A percentile compares a stretch with the other conserved stretches of the same genome.
Evolutionary conservation across 2,888 invertebrate species (phyloP).

Genomic region (Empis livida): DNA sequence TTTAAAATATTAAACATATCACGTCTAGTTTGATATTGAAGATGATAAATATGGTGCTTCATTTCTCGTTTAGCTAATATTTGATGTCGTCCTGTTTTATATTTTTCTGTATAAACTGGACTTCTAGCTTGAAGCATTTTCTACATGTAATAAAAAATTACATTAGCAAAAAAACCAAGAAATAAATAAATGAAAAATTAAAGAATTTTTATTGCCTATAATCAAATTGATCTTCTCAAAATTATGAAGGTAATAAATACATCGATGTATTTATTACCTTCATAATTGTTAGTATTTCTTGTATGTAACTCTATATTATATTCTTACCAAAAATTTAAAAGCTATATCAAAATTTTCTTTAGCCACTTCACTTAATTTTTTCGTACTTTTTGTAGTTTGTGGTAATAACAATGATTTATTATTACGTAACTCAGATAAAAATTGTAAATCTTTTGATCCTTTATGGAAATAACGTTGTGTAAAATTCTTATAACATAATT

Average conservation of each 20-base stretch:
- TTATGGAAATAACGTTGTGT: slow-evolving; percentile 27
- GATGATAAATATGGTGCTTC: slow-evolving; percentile 20
- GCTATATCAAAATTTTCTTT: slow-evolving; percentile 29
- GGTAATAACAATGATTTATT: slow-evolving; percentile 3
- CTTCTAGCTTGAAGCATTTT: slow-evolving; percentile 29
- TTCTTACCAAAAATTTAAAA: slow-evolving; percentile 21
- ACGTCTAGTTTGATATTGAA: slow-evolving; percentile 27
- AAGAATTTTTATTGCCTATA: no score
- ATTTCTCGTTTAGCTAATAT: slow-evolving; percentile 16
- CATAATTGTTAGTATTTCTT: no score
- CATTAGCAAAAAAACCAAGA: no score
- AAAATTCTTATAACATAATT: slow-evolving; percentile 20
- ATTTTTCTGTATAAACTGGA: slow-evolving; percentile 24
- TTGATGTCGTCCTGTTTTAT: slow-evolving; percentile 20
- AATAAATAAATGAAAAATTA: no score
- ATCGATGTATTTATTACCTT: no score
- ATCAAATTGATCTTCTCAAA: no score
- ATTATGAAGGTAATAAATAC: no score
- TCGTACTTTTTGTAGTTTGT: slow-evolving; percentile 4
- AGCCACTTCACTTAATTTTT: slow-evolving; percentile 12
- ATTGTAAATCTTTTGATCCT: slow-evolving; percentile 22
- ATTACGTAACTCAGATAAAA: slow-evolving; percentile 1
- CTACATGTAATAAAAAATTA: slow-evolving; percentile 12
- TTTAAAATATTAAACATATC: slow-evolving; percentile 23
- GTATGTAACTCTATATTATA: no score